Conservation (phyloP, 2,888 invertebrate genomes). For the Spodoptera littoralis region DNA sequence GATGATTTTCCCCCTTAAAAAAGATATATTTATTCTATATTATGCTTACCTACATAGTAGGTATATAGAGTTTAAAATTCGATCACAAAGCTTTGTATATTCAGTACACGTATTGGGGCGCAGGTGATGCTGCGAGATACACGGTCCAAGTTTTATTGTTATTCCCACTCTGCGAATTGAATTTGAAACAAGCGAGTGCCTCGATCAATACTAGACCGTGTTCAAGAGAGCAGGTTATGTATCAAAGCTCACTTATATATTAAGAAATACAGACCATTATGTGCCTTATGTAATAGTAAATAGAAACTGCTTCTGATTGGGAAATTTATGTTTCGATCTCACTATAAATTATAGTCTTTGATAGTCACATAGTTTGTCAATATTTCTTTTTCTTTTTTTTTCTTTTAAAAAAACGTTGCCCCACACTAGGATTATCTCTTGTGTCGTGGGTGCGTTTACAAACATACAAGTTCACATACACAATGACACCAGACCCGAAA, state of each 20-base stretch:
- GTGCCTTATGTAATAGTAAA: background rate
- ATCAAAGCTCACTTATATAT: conserved; percentile 25
- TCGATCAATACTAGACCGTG: conserved; percentile 74
- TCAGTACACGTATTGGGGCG: conserved; percentile 78
- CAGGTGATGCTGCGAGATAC: conserved; percentile 84
- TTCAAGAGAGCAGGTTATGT: conserved; percentile 33
- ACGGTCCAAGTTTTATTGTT: conserved; percentile 84
- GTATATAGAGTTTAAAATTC: conserved; percentile 62
- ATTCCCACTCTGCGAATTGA: conserved; percentile 87
- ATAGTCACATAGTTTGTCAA: too few relatives aligned
- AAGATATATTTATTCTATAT: too few relatives aligned
- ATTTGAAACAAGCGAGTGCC: conserved; percentile 82
- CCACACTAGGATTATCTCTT: too few relatives aligned
- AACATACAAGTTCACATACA: too few relatives aligned
- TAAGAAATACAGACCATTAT: background rate
- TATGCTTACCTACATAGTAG: conserved; percentile 11
- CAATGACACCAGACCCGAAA: too few relatives aligned
- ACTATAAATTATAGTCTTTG: too few relatives aligned
- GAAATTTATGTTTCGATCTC: too few relatives aligned
- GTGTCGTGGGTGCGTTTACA: too few relatives aligned
- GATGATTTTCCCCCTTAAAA: too few relatives aligned
- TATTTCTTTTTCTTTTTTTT: too few relatives aligned
- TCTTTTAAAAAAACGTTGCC: too few relatives aligned
- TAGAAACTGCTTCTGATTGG: too few relatives aligned
- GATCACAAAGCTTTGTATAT: conserved; percentile 62